Base-by-base conservation (phyloP, 92 coral and sea anemone species). In the Heteractis magnifica region DNA sequence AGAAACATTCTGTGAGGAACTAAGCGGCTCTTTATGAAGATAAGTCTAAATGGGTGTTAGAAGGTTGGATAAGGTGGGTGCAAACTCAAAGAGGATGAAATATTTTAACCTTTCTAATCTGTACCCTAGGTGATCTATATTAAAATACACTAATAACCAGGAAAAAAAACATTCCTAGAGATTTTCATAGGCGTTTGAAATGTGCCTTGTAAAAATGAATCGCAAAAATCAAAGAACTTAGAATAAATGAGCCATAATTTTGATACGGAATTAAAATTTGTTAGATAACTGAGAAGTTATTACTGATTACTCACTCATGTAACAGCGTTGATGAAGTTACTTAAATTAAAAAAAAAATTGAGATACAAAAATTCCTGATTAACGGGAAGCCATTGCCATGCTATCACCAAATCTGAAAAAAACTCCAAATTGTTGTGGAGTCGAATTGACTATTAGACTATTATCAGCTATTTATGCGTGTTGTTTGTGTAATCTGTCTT, bases 401-500 rank as follows among this genome's bases (percentile, higher is more conserved):
- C 73, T 68, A 26, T 65, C 26, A n/a, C 70, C 26, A 68, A 23
- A 68, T n/a, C 10, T 68, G 6, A 23, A 15, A 23, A 68, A 23
- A 10, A 62, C 6, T 59, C 21, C 9, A n/a, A 62, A 18, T 62
- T 62, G 34, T 68, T 68, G 20, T 68, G 14, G 23, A 20, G 48
- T 26, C 49, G 49, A 68, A 26, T 8, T 12, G 58, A 53, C 9
- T 8, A 53, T 34, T 34, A 23, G 12, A 2, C 49, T 26, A 68
- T 26, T 68, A 21, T 68, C 73, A 50, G 51, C 48, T 60, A 68
- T 81, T 81, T 81, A 68, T 18, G 20, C 3, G 16, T 68, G 75
- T 51, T 51, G 48, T 59, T 49, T 53, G 76, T 68, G 51, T 81
- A 81, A 81, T 81, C 84, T 81, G 9, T 65, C 77, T 50, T 81